Evolutionary conservation across 2,797 vertebrate genomes (phyloP).

Genomic region (Enteromius trimaculatus): DNA sequence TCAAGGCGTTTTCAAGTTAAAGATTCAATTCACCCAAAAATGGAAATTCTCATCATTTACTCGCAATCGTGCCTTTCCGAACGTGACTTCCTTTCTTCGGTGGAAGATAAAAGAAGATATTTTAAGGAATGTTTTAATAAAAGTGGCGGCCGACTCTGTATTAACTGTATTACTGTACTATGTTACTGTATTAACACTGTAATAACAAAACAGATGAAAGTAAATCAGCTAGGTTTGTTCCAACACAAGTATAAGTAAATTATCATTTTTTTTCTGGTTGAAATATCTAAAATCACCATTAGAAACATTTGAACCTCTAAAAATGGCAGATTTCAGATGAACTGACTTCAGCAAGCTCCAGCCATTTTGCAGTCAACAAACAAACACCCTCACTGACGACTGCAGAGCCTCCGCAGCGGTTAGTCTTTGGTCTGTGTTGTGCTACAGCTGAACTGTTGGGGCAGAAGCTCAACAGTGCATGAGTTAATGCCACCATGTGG

Average conservation of each 20-base stretch:
- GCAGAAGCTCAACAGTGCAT: not conserved
- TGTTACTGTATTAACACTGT: too few species aligned
- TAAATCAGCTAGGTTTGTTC: not conserved
- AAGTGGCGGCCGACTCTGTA: too few species aligned
- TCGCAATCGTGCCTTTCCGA: not conserved
- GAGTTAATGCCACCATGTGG: not conserved
- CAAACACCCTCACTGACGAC: not conserved
- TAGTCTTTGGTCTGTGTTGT: constrained; percentile 3
- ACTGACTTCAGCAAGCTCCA: not conserved
- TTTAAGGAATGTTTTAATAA: not conserved
- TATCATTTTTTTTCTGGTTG: not conserved
- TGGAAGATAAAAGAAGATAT: not conserved
- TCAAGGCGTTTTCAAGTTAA: not conserved
- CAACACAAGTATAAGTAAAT: not conserved
- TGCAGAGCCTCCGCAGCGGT: not conserved
- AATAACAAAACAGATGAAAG: not conserved
- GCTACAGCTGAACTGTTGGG: not conserved
- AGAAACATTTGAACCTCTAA: not conserved
- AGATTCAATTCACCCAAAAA: not conserved
- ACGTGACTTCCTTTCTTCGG: not conserved
- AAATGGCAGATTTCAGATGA: not conserved
- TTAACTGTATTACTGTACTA: too few species aligned
- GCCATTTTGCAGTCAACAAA: not conserved
- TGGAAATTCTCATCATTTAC: not conserved
- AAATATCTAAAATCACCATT: not conserved